phyloP scores from a whole-genome alignment of 1,140 invertebrate species.

The Polypedilum vanderplanki region DNA sequence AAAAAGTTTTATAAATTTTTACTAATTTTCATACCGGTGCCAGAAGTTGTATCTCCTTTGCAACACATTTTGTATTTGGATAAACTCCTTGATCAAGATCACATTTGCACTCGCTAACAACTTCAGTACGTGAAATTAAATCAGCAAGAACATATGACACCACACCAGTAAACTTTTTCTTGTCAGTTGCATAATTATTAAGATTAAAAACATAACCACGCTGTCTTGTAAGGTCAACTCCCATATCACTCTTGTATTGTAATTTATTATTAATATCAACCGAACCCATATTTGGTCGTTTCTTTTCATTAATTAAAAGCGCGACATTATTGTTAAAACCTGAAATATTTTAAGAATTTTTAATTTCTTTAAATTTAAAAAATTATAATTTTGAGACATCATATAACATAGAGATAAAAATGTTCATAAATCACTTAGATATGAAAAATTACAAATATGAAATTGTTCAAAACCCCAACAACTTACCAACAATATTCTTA shows the following conservation, averaged over 20 bases:
- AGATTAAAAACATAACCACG: conserved; percentile 41
- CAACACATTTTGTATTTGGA: conserved; percentile 38
- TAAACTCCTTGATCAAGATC: conserved; percentile 35
- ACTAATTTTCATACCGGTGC: conserved; percentile 3
- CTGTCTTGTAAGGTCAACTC: conserved; percentile 44
- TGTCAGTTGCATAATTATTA: conserved; percentile 39
- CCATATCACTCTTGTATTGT: conserved; percentile 48
- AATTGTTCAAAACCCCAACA: not conserved
- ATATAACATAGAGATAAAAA: too few relatives aligned
- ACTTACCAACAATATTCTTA: conserved; percentile 35
- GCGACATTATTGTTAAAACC: conserved; percentile 49
- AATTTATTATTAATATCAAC: conserved; percentile 47
- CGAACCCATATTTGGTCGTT: conserved; percentile 47
- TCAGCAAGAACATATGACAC: conserved; percentile 39
- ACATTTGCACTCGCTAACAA: conserved; percentile 39
- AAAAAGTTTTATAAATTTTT: not conserved
- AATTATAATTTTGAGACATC: conserved; percentile 43
- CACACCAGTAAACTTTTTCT: conserved; percentile 36
- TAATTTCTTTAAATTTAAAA: conserved; percentile 46
- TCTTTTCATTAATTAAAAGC: conserved; percentile 53
- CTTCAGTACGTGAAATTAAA: conserved; percentile 40
- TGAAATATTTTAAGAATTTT: conserved; percentile 41
- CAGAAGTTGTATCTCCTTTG: not conserved
- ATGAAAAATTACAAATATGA: conserved; percentile 1
- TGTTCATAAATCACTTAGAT: too few relatives aligned